A percentile compares a stretch with the other conserved stretches of the same genome.
These are phyloP conservation scores for Dicrostonyx torquatus DNA, from an alignment of 2,797 vertebrate genomes.

Conservation along the genomic window DNA sequence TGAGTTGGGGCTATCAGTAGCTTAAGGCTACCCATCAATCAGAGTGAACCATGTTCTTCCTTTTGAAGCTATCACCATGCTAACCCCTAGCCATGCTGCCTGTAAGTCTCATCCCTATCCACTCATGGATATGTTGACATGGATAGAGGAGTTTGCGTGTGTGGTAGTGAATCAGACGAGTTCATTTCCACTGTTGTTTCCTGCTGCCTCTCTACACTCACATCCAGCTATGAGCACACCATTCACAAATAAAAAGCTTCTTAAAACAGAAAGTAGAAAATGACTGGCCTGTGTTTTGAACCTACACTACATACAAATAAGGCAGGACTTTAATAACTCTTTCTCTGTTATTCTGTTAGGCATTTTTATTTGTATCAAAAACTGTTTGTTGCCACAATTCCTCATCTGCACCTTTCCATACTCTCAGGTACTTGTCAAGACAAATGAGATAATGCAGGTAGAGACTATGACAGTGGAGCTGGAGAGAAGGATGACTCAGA, in stretches of 20 bases:
- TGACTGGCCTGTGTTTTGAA: background rate
- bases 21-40: background rate
- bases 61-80: background rate
- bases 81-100: background rate
- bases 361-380: background rate
- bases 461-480: background rate
- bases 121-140: too few relatives aligned
- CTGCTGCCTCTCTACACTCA: background rate
- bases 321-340: background rate
- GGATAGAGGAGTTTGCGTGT: background rate
- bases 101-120: background rate
- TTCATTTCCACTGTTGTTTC: too few relatives aligned
- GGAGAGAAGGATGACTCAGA: background rate
- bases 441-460: background rate
- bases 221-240: background rate
- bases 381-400: background rate
- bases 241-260: background rate
- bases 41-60: background rate
- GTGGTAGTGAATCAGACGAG: background rate
- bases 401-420: background rate
- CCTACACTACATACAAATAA: background rate
- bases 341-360: background rate
- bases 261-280: background rate
- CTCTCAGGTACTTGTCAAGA: background rate
- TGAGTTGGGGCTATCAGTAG: background rate